Percentiles rank a stretch among this genome's conserved stretches.
Conservation (phyloP, 92 coral and sea anemone genomes). For the Nematostella vectensis region DNA sequence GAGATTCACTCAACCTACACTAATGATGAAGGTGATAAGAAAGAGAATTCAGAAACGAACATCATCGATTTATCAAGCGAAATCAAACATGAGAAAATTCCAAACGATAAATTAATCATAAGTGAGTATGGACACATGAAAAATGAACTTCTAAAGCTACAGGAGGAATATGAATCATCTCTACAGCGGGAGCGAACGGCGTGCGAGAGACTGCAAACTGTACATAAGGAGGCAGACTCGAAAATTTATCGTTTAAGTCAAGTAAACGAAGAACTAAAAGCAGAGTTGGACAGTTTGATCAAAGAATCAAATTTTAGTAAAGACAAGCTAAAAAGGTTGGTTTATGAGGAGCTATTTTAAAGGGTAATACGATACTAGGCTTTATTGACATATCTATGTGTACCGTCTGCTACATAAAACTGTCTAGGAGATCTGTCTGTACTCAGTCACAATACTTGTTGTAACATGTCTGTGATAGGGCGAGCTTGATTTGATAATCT, state of each 20-base stretch:
- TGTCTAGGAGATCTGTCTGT: background rate
- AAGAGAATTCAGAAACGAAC: background rate
- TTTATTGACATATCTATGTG: no score
- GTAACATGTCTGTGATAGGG: no score
- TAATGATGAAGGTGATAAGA: background rate
- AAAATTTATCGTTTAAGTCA: conserved; percentile 60
- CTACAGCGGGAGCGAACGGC: conserved; percentile 66
- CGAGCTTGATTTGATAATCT: no score
- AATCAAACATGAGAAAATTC: conserved; percentile 44
- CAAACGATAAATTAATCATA: conserved; percentile 46
- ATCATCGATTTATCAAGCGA: conserved; percentile 29
- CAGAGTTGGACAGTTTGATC: conserved; percentile 50
- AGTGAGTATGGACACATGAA: conserved; percentile 57
- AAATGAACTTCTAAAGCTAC: conserved; percentile 58
- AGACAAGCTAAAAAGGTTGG: conserved; percentile 71
- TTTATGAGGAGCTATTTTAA: no score
- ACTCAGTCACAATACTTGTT: background rate
- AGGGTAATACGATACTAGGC: no score
- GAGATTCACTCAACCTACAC: background rate
- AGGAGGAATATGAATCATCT: conserved; percentile 55
- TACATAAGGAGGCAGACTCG: conserved; percentile 52
- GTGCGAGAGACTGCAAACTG: conserved; percentile 55
- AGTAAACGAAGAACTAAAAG: conserved; percentile 75
- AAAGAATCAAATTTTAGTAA: conserved; percentile 56
- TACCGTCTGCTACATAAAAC: no score